phyloP scores from a whole-genome alignment of 2,797 vertebrate genomes.

The Chloroceryle amazona region DNA sequence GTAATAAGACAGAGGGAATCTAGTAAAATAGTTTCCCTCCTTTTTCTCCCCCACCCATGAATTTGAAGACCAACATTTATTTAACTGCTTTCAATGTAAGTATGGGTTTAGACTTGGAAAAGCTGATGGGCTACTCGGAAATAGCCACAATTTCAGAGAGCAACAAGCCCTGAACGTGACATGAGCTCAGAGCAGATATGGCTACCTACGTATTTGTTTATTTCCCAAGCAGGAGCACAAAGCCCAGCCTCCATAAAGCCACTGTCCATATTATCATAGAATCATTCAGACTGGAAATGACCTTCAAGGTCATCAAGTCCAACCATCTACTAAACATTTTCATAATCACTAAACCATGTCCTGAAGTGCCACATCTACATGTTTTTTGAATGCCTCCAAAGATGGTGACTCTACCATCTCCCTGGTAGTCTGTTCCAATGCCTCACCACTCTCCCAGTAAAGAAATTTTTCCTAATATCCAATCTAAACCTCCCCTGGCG shows the following conservation, averaged over 20 bases:
- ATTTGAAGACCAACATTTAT: neutral
- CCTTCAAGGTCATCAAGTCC: no score
- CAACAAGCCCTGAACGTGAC: neutral
- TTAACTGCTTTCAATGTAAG: neutral
- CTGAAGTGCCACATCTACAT: no score
- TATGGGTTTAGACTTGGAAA: neutral
- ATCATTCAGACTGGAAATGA: no score
- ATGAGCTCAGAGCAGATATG: neutral
- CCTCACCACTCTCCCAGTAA: no score
- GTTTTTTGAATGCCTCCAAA: no score
- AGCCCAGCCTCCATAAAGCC: neutral
- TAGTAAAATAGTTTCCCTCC: neutral
- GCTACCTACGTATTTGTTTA: neutral
- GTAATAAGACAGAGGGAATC: neutral
- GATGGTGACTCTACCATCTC: no score
- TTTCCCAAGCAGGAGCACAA: neutral
- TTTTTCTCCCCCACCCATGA: neutral
- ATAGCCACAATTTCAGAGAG: neutral
- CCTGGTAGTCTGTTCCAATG: no score
- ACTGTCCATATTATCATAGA: no score
- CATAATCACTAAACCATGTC: no score
- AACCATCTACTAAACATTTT: no score
- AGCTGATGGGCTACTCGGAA: neutral
- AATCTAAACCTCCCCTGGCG: no score
- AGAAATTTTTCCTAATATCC: no score